phyloP scores from a whole-genome alignment of 1,140 invertebrate genomes.

The Anthonomus grandis region DNA sequence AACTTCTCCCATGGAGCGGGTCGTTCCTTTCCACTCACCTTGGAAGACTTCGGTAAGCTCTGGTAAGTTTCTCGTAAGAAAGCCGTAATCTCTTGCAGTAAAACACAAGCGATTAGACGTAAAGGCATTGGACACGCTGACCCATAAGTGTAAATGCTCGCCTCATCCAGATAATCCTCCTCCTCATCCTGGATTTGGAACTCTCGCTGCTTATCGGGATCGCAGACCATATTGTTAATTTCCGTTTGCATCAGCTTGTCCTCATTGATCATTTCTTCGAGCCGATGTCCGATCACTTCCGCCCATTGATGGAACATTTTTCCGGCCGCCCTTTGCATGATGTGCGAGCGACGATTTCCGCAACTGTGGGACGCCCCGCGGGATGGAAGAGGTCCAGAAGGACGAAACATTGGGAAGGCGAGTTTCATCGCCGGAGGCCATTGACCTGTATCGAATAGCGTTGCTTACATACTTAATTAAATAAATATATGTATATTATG shows the following conservation, averaged over 20 bases:
- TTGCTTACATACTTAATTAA: too few species aligned
- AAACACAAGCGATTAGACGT: constrained; percentile 85
- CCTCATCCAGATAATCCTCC: constrained; percentile 98
- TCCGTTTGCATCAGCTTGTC: constrained; percentile 70
- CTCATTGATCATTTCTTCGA: constrained; percentile 79
- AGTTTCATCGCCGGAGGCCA: constrained; percentile 97
- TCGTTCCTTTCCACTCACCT: constrained; percentile 68
- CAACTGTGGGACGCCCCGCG: constrained; percentile 40
- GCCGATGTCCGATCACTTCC: constrained; percentile 79
- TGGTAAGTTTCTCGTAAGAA: constrained; percentile 96
- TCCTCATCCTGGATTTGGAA: constrained; percentile 90
- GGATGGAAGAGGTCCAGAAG: constrained; percentile 62
- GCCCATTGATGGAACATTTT: constrained; percentile 98
- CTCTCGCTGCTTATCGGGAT: constrained; percentile 81
- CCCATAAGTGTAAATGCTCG: constrained; percentile 81
- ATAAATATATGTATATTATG: too few species aligned
- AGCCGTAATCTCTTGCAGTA: constrained; percentile 94
- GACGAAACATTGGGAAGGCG: constrained; percentile 74
- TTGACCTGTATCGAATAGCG: too few species aligned
- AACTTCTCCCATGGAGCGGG: constrained; percentile 74
- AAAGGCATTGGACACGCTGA: constrained; percentile 87
- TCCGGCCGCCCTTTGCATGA: constrained; percentile 87
- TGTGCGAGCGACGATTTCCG: constrained; percentile 68
- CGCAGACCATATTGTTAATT: constrained; percentile 61
- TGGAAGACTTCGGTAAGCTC: constrained; percentile 68